Evolutionary conservation across 2,113 vertebrate genomes (phyloP).

Genomic region (Pipa parva): DNA sequence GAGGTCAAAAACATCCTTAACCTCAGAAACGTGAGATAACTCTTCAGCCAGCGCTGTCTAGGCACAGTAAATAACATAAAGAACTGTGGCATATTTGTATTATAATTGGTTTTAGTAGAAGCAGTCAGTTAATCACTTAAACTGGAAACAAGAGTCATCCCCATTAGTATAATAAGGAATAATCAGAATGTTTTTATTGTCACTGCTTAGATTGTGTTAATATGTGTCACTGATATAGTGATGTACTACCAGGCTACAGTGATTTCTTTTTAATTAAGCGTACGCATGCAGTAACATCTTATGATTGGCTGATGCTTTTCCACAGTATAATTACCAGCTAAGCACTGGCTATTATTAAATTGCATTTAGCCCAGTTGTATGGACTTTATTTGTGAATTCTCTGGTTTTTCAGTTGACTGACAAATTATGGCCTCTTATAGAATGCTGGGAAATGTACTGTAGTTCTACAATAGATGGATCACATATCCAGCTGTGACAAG

Average conservation of each 20-base stretch:
- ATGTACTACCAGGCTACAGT: not conserved
- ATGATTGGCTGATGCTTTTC: too few relatives aligned
- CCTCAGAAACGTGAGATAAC: not conserved
- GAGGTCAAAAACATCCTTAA: not conserved
- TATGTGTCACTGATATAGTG: not conserved
- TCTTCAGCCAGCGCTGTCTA: not conserved
- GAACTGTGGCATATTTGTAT: conserved; percentile 11
- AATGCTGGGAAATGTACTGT: too few relatives aligned
- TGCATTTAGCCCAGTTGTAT: too few relatives aligned
- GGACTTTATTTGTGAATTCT: too few relatives aligned
- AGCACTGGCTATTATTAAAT: too few relatives aligned
- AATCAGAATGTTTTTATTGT: not conserved
- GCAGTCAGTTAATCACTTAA: conserved; percentile 19
- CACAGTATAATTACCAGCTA: too few relatives aligned
- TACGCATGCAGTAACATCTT: too few relatives aligned
- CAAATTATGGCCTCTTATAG: too few relatives aligned
- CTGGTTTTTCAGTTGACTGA: too few relatives aligned
- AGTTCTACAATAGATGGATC: too few relatives aligned
- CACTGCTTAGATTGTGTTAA: not conserved
- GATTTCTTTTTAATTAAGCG: not conserved
- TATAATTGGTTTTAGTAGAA: conserved; percentile 18
- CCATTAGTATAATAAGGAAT: not conserved
- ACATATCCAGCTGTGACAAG: too few relatives aligned
- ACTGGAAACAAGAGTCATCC: not conserved
- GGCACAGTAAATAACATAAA: not conserved